Conservation (phyloP, 2,888 invertebrate genomes). For the Aradus depressus region DNA sequence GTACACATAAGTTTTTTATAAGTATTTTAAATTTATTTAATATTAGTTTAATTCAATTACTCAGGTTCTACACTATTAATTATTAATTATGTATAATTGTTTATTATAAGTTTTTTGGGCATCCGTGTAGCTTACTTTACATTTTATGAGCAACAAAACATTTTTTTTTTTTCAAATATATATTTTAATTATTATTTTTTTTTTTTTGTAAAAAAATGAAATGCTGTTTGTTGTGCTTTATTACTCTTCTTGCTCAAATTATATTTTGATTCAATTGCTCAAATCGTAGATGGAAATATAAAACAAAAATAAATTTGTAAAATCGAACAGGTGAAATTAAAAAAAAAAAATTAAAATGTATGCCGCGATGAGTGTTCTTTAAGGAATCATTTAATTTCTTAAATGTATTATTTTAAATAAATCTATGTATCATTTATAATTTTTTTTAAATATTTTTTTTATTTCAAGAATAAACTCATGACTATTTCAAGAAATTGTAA, state of each 20-base stretch:
- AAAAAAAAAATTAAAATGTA: not conserved
- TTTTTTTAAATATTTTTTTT: not conserved
- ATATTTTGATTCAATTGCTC: constrained; percentile 28
- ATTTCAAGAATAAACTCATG: not conserved
- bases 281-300: constrained; percentile 17
- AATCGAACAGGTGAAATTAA: not conserved
- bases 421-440: not conserved
- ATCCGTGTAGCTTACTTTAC: not conserved
- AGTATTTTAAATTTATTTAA: too few species aligned
- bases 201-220: not conserved
- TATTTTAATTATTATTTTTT: not conserved
- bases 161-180: not conserved
- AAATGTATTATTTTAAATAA: constrained; percentile 2
- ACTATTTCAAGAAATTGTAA: not conserved
- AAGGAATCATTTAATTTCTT: not conserved
- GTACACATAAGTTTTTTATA: too few species aligned
- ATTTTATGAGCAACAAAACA: not conserved
- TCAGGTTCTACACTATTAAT: too few species aligned
- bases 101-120: too few species aligned
- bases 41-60: too few species aligned
- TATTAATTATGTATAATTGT: too few species aligned
- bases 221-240: not conserved
- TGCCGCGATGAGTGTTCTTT: not conserved
- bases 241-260: constrained; percentile 25
- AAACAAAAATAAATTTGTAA: not conserved